Evolutionary conservation across 2,113 vertebrate genomes (phyloP).

Genomic region (Tenebrosternarchus preto): DNA sequence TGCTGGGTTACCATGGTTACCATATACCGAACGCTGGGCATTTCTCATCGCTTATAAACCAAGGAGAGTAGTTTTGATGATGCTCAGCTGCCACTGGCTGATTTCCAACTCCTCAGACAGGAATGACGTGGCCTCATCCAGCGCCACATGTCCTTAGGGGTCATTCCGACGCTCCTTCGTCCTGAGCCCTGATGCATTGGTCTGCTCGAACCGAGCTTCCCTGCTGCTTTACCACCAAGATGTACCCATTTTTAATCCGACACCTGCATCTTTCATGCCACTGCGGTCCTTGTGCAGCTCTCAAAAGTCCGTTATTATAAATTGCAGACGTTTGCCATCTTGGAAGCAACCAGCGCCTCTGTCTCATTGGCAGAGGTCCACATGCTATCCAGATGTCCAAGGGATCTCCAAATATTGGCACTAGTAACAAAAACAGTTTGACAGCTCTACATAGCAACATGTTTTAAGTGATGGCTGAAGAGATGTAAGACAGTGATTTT

Average conservation of each 20-base stretch:
- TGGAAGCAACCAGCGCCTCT: constrained; percentile 55
- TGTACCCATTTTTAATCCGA: constrained; percentile 48
- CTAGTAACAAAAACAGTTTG: no score
- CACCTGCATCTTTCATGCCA: constrained; percentile 61
- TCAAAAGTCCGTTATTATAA: constrained; percentile 65
- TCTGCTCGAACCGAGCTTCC: constrained; percentile 44
- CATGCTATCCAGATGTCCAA: constrained; percentile 65
- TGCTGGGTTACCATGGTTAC: no score
- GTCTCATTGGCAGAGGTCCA: constrained; percentile 63
- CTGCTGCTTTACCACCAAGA: constrained; percentile 53
- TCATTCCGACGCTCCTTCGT: constrained; percentile 49
- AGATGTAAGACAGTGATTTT: constrained; percentile 6
- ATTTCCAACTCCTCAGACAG: constrained; percentile 20
- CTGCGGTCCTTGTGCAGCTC: constrained; percentile 59
- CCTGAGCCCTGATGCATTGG: constrained; percentile 53
- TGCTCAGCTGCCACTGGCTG: constrained; percentile 47
- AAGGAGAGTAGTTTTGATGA: not conserved
- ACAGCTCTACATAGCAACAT: constrained; percentile 51
- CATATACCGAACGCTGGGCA: no score
- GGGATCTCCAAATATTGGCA: constrained; percentile 61
- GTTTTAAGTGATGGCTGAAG: constrained; percentile 49
- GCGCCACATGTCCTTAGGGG: constrained; percentile 33
- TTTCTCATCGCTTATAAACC: not conserved
- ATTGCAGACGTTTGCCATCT: constrained; percentile 57
- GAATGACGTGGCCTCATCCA: constrained; percentile 47